Evolutionary conservation across 2,888 invertebrate genomes (phyloP), one percentile per base, ranked within the genome.

Genomic region (Microplitis deprimator): DNA sequence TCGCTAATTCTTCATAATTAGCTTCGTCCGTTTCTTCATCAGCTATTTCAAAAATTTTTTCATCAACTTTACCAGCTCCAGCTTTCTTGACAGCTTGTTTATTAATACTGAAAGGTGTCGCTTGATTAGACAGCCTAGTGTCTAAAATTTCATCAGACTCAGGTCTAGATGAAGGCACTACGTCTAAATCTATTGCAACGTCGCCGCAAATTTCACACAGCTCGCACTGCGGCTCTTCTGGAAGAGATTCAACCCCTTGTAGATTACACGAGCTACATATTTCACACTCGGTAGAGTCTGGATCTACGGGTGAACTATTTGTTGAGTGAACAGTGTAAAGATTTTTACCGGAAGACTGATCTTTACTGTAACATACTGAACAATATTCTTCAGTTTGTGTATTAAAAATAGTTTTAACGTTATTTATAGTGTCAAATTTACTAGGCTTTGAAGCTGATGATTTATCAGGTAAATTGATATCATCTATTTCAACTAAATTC

Each of bases 121-220:
- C 78, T 13, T 38, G 60, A 7, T 67, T 73, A 4, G 77, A 41
- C 17, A 81, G 16, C 5, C 81, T 77, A 2, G 80, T 74, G 41
- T 82, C 81, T 4, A 82, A 69, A 17, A 79, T 70, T 59, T 82
- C 82, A n/a, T 81, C 79, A 8, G 79, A 73, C 38, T 80, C 82
- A 17, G 79, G 80, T n/a, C 79, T 76, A n/a, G 81, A 81, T 5
- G 82, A 82, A 4, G 81, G 80, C 1, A 80, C 77, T 3, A 81
- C 77, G 38, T 78, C 83, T n/a, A 84, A 83, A 8, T 77, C 80
- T 73, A 83, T 71, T 4, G 82, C 74, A 60, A 82, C 82, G 68
- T 89, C 89, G 2, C 86, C 88, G 77, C 89, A 89, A 29, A 89
- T 89, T 72, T 88, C 88, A 77, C 89, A 89, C 3, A 89, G 81